Percentiles rank a stretch among this genome's conserved stretches.
Conservation (phyloP, 2,888 invertebrate species). For the Caradrina kadenii region DNA sequence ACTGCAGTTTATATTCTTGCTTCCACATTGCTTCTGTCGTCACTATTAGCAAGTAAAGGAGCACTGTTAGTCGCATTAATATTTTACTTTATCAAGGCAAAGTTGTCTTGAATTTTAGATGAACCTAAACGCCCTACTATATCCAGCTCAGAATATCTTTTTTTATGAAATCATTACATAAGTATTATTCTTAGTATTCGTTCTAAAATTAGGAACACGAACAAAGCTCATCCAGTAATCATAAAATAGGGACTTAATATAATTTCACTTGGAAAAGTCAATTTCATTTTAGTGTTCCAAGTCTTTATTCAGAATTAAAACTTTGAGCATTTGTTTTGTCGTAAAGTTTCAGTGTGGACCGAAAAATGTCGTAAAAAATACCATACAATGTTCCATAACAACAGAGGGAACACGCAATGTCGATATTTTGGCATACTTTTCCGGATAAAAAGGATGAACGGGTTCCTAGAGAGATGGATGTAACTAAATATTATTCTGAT, state of each 20-base stretch:
- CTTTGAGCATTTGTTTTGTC: slow-evolving; percentile 59
- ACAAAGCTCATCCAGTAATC: slow-evolving; percentile 58
- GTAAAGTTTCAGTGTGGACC: slow-evolving; percentile 53
- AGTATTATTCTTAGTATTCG: slow-evolving; percentile 36
- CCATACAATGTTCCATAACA: slow-evolving; percentile 58
- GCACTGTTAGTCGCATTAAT: slow-evolving; percentile 22
- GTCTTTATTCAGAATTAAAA: slow-evolving; percentile 64
- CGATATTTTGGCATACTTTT: slow-evolving; percentile 55
- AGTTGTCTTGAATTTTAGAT: slow-evolving; percentile 7
- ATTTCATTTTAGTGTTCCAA: slow-evolving; percentile 64
- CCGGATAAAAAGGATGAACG: slow-evolving; percentile 40
- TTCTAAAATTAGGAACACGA: slow-evolving; percentile 49
- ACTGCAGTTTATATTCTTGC: slow-evolving; percentile 26
- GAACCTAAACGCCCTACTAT: slow-evolving; percentile 17
- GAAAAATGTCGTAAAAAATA: slow-evolving; percentile 63
- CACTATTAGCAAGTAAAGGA: slow-evolving; percentile 1
- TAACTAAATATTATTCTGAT: slow-evolving; percentile 40
- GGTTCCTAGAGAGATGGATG: slow-evolving; percentile 32
- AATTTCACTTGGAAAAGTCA: slow-evolving; percentile 63
- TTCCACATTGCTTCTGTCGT: slow-evolving; percentile 6
- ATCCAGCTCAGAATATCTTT: slow-evolving; percentile 28
- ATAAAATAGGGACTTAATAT: slow-evolving; percentile 62
- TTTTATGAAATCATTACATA: slow-evolving; percentile 51
- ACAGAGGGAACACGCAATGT: slow-evolving; percentile 45
- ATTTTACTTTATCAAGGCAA: slow-evolving; percentile 25